These are phyloP conservation scores for Spodoptera frugiperda DNA, from an alignment of 1,140 invertebrate genomes.

Conservation along the genomic window DNA sequence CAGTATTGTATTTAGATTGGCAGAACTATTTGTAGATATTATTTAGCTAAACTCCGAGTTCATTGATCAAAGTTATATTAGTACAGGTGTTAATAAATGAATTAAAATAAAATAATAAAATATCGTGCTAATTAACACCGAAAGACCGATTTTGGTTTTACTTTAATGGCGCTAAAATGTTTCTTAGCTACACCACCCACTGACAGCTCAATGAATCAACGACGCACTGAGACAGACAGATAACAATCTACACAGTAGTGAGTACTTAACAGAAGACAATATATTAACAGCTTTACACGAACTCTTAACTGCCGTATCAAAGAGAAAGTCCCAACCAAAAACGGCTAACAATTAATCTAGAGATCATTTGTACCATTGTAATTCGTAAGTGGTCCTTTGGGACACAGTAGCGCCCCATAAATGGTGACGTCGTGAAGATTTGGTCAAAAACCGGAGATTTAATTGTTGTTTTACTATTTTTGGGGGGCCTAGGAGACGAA, in stretches of 20 bases:
- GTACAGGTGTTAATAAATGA: not conserved
- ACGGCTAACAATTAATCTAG: constrained; percentile 40
- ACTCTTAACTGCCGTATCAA: constrained; percentile 7
- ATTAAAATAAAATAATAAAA: not conserved
- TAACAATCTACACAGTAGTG: constrained; percentile 28
- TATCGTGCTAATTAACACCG: not conserved
- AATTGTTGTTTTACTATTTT: constrained; percentile 33
- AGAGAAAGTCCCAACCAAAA: constrained; percentile 29
- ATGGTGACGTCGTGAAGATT: constrained; percentile 31
- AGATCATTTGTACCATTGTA: constrained; percentile 34
- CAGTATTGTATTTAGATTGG: not conserved
- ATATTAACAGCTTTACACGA: constrained; percentile 15
- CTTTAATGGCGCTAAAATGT: not conserved
- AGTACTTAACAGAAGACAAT: constrained; percentile 4
- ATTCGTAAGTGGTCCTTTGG: constrained; percentile 31
- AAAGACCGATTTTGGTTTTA: not conserved
- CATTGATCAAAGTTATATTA: too few relatives aligned
- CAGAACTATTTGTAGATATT: not conserved
- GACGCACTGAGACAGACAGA: not conserved
- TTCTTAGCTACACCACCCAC: not conserved
- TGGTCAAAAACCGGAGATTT: constrained; percentile 29
- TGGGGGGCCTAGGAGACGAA: constrained; percentile 26
- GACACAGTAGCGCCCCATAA: constrained; percentile 29
- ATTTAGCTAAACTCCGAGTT: not conserved
- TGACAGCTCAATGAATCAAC: not conserved